Evolutionary conservation across 2,113 vertebrate genomes (phyloP).

Genomic region (Protobothrops mucrosquamatus): DNA sequence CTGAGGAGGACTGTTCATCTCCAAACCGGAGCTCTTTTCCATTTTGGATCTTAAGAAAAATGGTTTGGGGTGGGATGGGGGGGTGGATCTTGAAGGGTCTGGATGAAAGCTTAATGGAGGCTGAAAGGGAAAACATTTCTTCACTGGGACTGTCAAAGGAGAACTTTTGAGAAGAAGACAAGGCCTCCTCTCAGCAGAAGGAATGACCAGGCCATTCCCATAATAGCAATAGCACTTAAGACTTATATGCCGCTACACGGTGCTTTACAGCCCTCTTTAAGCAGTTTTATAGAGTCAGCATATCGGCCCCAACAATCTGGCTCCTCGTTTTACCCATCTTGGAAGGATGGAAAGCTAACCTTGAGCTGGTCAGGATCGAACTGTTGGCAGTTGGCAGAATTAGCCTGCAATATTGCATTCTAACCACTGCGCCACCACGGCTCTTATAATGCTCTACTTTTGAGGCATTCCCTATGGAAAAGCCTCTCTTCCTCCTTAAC

Average conservation of each 20-base stretch:
- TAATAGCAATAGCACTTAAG: no score
- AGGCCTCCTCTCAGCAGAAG: background rate
- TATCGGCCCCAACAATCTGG: background rate
- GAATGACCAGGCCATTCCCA: background rate
- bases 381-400: background rate
- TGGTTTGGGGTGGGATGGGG: background rate
- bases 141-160: no score
- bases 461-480: background rate
- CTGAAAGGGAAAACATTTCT: background rate
- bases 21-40: background rate
- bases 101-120: background rate
- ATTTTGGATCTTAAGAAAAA: slow-evolving; percentile 4
- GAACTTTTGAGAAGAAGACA: no score
- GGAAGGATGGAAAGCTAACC: background rate
- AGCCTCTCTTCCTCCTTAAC: background rate
- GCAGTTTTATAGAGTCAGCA: background rate
- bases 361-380: background rate
- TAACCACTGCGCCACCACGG: background rate
- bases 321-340: background rate
- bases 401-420: background rate
- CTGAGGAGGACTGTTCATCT: background rate
- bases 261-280: background rate
- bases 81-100: background rate
- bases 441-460: background rate
- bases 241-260: no score